A percentile compares a stretch with the other conserved stretches of the same genome.
Conservation (phyloP, 2,888 invertebrate genomes). For the Quadriops clusia region DNA sequence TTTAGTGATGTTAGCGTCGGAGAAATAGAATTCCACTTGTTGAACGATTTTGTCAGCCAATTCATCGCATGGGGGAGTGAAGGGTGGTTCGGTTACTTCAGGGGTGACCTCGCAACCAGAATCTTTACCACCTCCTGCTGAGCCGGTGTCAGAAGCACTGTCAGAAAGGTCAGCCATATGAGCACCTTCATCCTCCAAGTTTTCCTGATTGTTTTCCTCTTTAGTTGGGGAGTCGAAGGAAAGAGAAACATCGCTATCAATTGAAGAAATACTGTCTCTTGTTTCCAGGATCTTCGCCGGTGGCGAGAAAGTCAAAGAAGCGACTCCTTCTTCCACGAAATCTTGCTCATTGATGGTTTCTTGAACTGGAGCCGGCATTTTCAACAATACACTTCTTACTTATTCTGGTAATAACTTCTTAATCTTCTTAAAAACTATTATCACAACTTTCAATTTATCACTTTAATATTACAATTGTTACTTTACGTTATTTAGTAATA, state of each 20-base stretch:
- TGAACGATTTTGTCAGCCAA: conserved; percentile 66
- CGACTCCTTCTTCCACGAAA: conserved; percentile 30
- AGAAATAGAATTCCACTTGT: conserved; percentile 93
- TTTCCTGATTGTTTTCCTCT: conserved; percentile 16
- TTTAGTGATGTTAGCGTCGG: conserved; percentile 87
- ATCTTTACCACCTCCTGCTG: conserved; percentile 51
- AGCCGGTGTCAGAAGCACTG: conserved; percentile 51
- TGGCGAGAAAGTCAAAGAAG: conserved; percentile 30
- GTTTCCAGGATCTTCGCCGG: conserved; percentile 40
- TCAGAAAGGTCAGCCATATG: conserved; percentile 52
- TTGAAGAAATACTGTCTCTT: conserved; percentile 48
- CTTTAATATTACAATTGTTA: background rate
- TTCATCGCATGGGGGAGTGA: conserved; percentile 61
- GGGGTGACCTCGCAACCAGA: conserved; percentile 55
- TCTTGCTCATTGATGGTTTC: conserved; percentile 28
- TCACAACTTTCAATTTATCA: background rate
- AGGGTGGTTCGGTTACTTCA: conserved; percentile 46
- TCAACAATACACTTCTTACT: conserved; percentile 20
- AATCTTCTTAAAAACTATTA: too few species aligned
- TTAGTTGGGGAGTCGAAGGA: conserved; percentile 37
- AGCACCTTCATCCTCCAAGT: conserved; percentile 47
- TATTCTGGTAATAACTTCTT: too few species aligned
- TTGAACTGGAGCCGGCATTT: conserved; percentile 31
- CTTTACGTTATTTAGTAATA: too few species aligned
- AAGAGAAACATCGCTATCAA: conserved; percentile 48